Percentiles rank a stretch among this genome's conserved stretches.
These are phyloP conservation scores for Leptinotarsa haldemani DNA, from an alignment of 2,888 invertebrate genomes.

Conservation along the genomic window DNA sequence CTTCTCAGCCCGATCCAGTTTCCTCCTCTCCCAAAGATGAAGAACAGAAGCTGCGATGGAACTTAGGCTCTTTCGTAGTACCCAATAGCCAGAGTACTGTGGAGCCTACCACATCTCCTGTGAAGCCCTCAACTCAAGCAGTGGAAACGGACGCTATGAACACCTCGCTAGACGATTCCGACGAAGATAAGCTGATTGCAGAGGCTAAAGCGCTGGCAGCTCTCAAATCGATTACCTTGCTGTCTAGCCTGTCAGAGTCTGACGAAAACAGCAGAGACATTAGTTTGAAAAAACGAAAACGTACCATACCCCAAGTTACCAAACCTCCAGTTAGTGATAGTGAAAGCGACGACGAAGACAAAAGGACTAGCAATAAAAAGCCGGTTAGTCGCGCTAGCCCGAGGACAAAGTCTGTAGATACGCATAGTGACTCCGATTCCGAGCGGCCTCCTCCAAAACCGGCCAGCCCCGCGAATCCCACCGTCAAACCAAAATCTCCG, in stretches of 20 bases:
- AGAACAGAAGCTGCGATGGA: slow-evolving; percentile 64
- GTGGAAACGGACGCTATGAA: slow-evolving; percentile 64
- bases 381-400: slow-evolving; percentile 61
- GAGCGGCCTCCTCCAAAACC: slow-evolving; percentile 34
- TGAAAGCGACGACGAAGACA: slow-evolving; percentile 58
- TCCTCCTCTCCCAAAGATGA: slow-evolving; percentile 62
- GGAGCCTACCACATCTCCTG: slow-evolving; percentile 38
- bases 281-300: slow-evolving; percentile 42
- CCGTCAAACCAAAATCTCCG: slow-evolving; percentile 65
- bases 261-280: slow-evolving; percentile 52
- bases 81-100: slow-evolving; percentile 44
- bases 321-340: slow-evolving; percentile 56
- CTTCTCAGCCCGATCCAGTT: neutral
- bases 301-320: slow-evolving; percentile 50
- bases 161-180: slow-evolving; percentile 66
- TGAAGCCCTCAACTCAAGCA: neutral
- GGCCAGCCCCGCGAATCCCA: slow-evolving; percentile 45
- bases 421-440: slow-evolving; percentile 60
- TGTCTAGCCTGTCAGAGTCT: slow-evolving; percentile 72
- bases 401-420: slow-evolving; percentile 61
- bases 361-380: slow-evolving; percentile 55
- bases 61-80: slow-evolving; percentile 65
- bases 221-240: slow-evolving; percentile 61
- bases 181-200: slow-evolving; percentile 66
- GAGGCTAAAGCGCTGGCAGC: slow-evolving; percentile 63